Conservation (phyloP, 2,888 invertebrate genomes). For the Lobophora halterata region DNA sequence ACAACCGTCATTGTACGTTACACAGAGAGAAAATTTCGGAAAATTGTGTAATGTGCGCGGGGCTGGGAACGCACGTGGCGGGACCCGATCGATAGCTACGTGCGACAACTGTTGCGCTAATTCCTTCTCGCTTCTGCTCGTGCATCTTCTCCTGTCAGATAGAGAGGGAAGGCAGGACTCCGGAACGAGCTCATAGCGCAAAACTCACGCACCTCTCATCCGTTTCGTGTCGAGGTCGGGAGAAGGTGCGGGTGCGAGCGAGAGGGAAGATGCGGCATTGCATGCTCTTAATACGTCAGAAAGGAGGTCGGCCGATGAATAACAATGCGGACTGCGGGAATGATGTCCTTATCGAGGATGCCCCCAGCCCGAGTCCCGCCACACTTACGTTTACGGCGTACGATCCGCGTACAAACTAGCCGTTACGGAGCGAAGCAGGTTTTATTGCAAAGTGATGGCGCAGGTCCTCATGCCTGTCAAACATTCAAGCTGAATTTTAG, state of each 20-base stretch:
- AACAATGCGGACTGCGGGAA: slow-evolving; percentile 80
- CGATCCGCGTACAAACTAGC: slow-evolving; percentile 2
- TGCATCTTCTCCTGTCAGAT: slow-evolving; percentile 32
- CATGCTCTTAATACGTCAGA: slow-evolving; percentile 71
- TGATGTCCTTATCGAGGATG: slow-evolving; percentile 67
- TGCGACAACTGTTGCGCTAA: slow-evolving; percentile 76
- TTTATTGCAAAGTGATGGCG: neutral
- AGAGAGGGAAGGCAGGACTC: slow-evolving; percentile 51
- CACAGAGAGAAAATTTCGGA: slow-evolving; percentile 33
- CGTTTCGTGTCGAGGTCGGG: slow-evolving; percentile 39
- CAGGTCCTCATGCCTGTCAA: too few species aligned
- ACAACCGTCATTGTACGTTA: slow-evolving; percentile 35
- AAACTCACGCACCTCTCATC: slow-evolving; percentile 63
- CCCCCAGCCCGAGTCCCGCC: slow-evolving; percentile 36
- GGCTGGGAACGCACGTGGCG: slow-evolving; percentile 63
- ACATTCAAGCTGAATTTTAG: too few species aligned
- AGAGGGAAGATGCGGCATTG: slow-evolving; percentile 70
- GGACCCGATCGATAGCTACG: slow-evolving; percentile 65
- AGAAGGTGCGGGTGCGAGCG: slow-evolving; percentile 32
- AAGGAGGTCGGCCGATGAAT: slow-evolving; percentile 77
- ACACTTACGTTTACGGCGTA: slow-evolving; percentile 27
- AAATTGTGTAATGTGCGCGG: slow-evolving; percentile 42
- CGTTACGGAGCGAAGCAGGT: too few species aligned
- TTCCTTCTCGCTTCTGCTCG: slow-evolving; percentile 41
- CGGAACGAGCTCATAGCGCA: slow-evolving; percentile 61